Base-by-base conservation (phyloP, 2,797 vertebrate genomes). In the Erpetoichthys calabaricus region DNA sequence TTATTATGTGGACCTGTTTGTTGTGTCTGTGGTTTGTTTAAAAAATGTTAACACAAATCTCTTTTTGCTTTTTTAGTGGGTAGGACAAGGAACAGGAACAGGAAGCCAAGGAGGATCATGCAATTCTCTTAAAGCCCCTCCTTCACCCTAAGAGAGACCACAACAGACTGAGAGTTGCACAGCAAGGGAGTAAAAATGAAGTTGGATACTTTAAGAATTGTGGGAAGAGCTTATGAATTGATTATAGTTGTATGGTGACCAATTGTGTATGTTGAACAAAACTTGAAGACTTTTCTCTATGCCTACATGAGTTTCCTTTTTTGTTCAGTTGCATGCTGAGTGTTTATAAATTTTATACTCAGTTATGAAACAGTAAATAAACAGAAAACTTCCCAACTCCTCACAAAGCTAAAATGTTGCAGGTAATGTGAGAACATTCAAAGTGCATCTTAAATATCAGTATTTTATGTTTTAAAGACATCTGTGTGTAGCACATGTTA, bases 251-350 rank as follows among this genome's bases (percentile, higher is more conserved):
- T 25, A 25, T 25, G 25, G 25, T 25, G 25, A 25, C 25, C 25
- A 25, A 25, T 25, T 25, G 25, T 25, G 25, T 25, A 25, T 25
- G 25, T 25, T 25, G 25, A 25, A 25, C 25, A 51, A 49, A 58
- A 60, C 55, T 57, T 59, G 59, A 70, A 60, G 62, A 57, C 63
- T 51, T 64, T 57, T 65, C 58, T 62, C 65, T 58, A 64, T 69
- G 56, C 60, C 57, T 58, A 55, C 52, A 63, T 59, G 65, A 64
- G 59, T 60, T 63, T 70, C 65, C 64, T 69, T 74, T 77, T 75
- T 63, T 71, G 64, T 75, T 80, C 60, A 70, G 81, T 79, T 91
- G 90, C 89, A 92, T 94, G 91, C 87, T 81, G 80, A 85, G 78
- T 83, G 78, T 70, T 68, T 64, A 58, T 67, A 64, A 57, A 68